A percentile compares a stretch with the other conserved stretches of the same genome.
These are phyloP conservation scores for Drosophila bocki DNA, from an alignment of 1,140 invertebrate species.

Conservation along the genomic window DNA sequence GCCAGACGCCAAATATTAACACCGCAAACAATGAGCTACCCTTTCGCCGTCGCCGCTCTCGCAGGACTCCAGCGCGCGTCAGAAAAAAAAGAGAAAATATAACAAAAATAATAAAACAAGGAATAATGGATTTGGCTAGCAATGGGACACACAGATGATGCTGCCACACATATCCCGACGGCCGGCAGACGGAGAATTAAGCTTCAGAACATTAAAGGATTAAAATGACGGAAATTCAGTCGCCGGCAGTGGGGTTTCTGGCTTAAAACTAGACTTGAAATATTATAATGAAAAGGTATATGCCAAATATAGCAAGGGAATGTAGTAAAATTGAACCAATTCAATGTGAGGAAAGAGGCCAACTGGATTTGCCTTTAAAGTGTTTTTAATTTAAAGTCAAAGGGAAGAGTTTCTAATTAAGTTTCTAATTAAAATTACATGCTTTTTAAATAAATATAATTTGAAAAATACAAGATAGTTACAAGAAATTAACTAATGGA, in stretches of 20 bases:
- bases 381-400: not conserved
- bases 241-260: slow-evolving; percentile 17
- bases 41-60: slow-evolving; percentile 2
- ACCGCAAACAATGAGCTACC: slow-evolving; percentile 73
- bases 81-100: slow-evolving; percentile 33
- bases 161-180: slow-evolving; percentile 30
- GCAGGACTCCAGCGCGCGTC: slow-evolving; percentile 12
- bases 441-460: not conserved
- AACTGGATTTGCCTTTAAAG: not conserved
- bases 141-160: slow-evolving; percentile 46
- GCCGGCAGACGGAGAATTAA: slow-evolving; percentile 17
- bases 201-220: slow-evolving; percentile 59
- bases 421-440: not conserved
- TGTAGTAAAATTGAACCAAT: not conserved
- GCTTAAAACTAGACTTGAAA: slow-evolving; percentile 35
- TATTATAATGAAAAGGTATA: not conserved
- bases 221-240: slow-evolving; percentile 64
- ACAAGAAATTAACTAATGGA: not conserved
- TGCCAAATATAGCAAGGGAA: not conserved
- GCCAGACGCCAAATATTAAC: slow-evolving; percentile 82
- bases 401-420: no score
- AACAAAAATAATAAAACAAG: slow-evolving; percentile 17
- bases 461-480: not conserved
- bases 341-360: not conserved
- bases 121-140: slow-evolving; percentile 60